Base-by-base conservation (phyloP, 2,888 invertebrate genomes). In the Rotaria magnacalcarata region DNA sequence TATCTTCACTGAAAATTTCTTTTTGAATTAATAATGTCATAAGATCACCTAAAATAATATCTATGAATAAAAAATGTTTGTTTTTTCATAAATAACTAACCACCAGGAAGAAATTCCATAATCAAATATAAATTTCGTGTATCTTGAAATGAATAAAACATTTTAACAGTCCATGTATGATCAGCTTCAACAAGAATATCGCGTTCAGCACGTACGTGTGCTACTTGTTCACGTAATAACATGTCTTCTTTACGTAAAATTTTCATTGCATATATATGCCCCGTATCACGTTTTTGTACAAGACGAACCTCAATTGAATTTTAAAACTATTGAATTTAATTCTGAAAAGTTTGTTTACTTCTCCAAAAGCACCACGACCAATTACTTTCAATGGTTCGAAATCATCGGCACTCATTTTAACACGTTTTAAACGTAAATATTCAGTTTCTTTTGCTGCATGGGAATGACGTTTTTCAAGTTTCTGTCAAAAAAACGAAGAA, bases 11-110 rank as follows among this genome's bases (percentile, higher is more conserved):
- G 87, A 99, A 93, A 3, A 98, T 99, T 91, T 99, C 99, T 91
- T 97, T 97, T 92, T 99, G 99, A 96, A 99, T 99, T 87, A 99
- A 93, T 87, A 99, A 93, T 80, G 99, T 99, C 99, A 99, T 99
- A 97, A 99, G 97, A 91, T 99, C 99, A 93, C 97, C 98, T 88
- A 98, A 98, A 52, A 52, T 52, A 52, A 4, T 16, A 16, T 11
- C 52, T 4, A 11, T 52, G 34, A 34, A 34, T 34, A 34, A 34
- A 34, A 34, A 34, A 34, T 34, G 2, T 34, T 34, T 34, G 2
- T 34, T 34, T 34, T 34, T 34, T 34, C 34, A 34, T 34, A 34
- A 34, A 34, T 2, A 27, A 67, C 67, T 14, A 67, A 93, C 97
- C 98, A 88, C 98, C 99, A 50, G 99, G 98, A 89, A 99, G 93